phyloP scores from a whole-genome alignment of 2,113 vertebrate species.

The Cacatua alba region DNA sequence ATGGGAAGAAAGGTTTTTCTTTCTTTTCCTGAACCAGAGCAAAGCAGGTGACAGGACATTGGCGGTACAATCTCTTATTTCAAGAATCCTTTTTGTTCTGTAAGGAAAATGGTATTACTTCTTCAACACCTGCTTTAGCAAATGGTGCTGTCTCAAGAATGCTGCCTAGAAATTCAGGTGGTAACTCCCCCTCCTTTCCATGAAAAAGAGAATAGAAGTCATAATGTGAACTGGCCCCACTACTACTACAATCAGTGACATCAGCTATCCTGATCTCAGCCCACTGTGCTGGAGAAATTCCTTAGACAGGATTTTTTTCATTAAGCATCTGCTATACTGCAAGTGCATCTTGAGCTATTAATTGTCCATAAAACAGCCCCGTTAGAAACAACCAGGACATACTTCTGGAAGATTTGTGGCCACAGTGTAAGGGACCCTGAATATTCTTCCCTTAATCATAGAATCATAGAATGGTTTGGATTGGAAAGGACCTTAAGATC shows the following conservation, averaged over 20 bases:
- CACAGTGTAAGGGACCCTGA: background rate
- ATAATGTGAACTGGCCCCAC: background rate
- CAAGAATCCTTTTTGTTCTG: background rate
- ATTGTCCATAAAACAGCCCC: background rate
- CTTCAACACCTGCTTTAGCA: background rate
- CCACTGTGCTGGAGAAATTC: background rate
- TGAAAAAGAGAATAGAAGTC: background rate
- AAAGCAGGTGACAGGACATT: background rate
- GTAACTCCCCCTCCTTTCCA: background rate
- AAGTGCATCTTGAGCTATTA: background rate
- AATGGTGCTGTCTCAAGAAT: background rate
- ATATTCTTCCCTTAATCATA: background rate
- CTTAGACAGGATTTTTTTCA: background rate
- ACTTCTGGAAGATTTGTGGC: background rate
- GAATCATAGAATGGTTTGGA: background rate
- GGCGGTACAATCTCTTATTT: background rate
- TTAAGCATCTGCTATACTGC: background rate
- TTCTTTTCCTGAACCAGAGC: background rate
- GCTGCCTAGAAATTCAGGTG: background rate
- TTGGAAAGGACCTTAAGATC: background rate
- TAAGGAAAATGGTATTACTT: background rate
- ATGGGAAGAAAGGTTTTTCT: background rate
- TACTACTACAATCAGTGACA: background rate
- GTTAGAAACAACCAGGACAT: background rate
- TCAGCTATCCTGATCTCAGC: background rate